A percentile compares a stretch with the other conserved stretches of the same genome.
phyloP scores from a whole-genome alignment of 2,797 vertebrate genomes.

The Vipera latastei region DNA sequence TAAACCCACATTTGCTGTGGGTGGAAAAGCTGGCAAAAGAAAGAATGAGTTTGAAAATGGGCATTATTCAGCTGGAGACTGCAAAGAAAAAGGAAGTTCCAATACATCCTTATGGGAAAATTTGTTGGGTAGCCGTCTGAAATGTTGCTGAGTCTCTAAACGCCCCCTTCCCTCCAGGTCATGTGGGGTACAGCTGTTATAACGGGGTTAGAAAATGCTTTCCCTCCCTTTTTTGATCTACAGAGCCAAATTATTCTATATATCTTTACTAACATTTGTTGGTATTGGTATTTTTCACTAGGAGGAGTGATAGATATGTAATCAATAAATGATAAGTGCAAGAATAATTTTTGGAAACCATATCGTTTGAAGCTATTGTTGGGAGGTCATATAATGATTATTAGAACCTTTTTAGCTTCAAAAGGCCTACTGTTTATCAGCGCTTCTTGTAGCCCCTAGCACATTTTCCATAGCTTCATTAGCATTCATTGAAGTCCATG shows the following conservation, averaged over 20 bases:
- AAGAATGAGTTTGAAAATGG: not conserved
- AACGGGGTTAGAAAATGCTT: not conserved
- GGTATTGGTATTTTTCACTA: not conserved
- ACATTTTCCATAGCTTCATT: slow-evolving; percentile 13
- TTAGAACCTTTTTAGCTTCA: not conserved
- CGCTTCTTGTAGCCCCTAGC: slow-evolving; percentile 29
- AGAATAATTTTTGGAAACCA: slow-evolving; percentile 25
- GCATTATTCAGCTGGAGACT: not conserved
- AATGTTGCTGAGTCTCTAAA: not conserved
- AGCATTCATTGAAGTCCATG: slow-evolving; percentile 12
- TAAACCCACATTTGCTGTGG: not conserved
- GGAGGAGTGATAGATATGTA: not conserved
- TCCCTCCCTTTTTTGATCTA: not conserved
- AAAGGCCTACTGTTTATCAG: not conserved
- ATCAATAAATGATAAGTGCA: not conserved
- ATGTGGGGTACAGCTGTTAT: not conserved
- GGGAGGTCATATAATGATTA: not conserved
- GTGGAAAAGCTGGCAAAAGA: not conserved
- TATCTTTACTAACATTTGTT: not conserved
- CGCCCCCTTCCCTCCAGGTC: not conserved
- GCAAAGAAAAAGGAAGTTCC: not conserved
- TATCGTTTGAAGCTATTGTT: slow-evolving; percentile 4
- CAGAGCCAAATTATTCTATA: not conserved
- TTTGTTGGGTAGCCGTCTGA: not conserved
- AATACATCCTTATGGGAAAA: not conserved